Percentiles rank a stretch among this genome's conserved stretches.
Conservation (phyloP, 2,888 invertebrate genomes). For the Spodoptera exigua region DNA sequence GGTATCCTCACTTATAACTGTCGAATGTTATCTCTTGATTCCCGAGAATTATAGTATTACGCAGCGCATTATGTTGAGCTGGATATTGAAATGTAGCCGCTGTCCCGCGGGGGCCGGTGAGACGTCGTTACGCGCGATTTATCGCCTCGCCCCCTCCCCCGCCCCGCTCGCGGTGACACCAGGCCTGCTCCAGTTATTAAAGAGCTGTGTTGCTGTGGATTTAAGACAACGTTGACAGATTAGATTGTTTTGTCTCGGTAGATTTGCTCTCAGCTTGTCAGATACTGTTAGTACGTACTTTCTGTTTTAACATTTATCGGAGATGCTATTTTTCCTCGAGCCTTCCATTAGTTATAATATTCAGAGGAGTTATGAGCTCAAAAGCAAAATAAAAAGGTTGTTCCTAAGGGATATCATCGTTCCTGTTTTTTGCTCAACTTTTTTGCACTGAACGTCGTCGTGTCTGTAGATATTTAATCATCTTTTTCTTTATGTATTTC, state of each 20-base stretch:
- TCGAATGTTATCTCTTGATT: slow-evolving; percentile 11
- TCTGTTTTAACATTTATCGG: neutral
- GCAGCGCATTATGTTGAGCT: slow-evolving; percentile 12
- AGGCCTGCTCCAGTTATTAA: slow-evolving; percentile 8
- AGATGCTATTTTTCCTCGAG: too few species aligned
- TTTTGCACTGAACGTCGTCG: neutral
- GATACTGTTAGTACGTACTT: neutral
- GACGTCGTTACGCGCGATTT: slow-evolving; percentile 43
- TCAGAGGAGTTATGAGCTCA: too few species aligned
- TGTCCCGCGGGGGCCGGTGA: slow-evolving; percentile 20
- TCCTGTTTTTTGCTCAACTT: neutral
- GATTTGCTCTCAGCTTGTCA: slow-evolving; percentile 3
- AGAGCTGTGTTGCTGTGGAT: slow-evolving; percentile 5
- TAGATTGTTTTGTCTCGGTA: slow-evolving; percentile 5
- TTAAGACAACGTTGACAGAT: slow-evolving; percentile 9
- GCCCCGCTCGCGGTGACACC: slow-evolving; percentile 4
- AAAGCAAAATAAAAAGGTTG: too few species aligned
- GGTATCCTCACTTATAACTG: slow-evolving; percentile 1
- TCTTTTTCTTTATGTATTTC: too few species aligned
- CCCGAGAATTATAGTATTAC: slow-evolving; percentile 22
- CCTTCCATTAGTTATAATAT: too few species aligned
- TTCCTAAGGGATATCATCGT: too few species aligned
- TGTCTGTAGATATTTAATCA: too few species aligned
- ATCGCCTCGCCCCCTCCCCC: slow-evolving; percentile 18
- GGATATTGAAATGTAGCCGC: slow-evolving; percentile 40